Percentiles rank a stretch among this genome's conserved stretches.
Evolutionary conservation across 2,113 vertebrate species (phyloP).

Genomic region (Lasiurus cinereus): DNA sequence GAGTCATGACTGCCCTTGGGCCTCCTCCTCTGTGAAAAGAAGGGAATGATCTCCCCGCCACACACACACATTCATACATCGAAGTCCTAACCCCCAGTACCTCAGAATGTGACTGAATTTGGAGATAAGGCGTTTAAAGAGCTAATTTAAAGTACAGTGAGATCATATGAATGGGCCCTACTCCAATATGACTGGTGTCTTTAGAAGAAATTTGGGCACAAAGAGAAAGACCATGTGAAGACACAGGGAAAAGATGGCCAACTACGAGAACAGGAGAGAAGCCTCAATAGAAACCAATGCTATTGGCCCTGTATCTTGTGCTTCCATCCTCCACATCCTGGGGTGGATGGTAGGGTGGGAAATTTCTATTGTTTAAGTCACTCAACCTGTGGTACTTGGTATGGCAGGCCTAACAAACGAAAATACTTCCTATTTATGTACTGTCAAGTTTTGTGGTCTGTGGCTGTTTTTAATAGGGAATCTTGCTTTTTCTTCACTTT

Average conservation of each 20-base stretch:
- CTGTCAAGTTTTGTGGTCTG: not conserved
- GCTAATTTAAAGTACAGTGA: not conserved
- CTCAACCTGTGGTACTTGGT: not conserved
- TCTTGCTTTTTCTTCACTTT: not conserved
- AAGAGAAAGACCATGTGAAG: not conserved
- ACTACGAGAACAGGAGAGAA: not conserved
- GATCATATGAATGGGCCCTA: no score
- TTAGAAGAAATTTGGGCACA: conserved; percentile 11
- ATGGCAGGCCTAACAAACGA: not conserved
- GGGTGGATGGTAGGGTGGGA: no score
- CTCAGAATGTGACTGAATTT: not conserved
- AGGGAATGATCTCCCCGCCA: no score
- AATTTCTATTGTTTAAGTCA: not conserved
- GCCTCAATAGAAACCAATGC: not conserved
- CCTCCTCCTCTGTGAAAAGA: no score
- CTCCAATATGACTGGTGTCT: not conserved
- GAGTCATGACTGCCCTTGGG: not conserved
- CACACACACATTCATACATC: not conserved
- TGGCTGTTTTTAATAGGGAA: not conserved
- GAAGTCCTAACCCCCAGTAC: not conserved
- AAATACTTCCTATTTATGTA: not conserved
- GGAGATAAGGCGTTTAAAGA: not conserved
- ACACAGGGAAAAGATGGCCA: not conserved
- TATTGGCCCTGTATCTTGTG: not conserved
- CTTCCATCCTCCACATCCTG: not conserved